Percentiles rank a stretch among this genome's conserved stretches.
Evolutionary conservation across 35 echinoderm and acorn worm species (phyloP).

Genomic region (Apostichopus californicus): DNA sequence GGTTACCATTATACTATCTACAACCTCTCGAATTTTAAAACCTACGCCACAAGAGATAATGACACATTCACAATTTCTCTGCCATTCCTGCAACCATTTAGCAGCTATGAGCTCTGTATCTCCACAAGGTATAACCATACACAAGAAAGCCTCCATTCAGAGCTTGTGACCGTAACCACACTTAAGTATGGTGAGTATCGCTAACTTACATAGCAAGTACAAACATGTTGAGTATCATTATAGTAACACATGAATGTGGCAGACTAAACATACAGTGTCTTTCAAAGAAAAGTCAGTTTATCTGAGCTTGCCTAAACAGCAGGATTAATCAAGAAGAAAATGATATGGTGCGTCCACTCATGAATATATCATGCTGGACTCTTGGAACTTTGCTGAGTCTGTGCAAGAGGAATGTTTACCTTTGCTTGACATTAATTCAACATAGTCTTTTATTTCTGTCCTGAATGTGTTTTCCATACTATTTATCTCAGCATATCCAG

Average conservation of each 20-base stretch:
- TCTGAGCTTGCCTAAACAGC: too few relatives aligned
- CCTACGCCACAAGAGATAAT: constrained; percentile 68
- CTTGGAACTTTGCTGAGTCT: too few relatives aligned
- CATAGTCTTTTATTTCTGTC: too few relatives aligned
- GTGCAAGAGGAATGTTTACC: too few relatives aligned
- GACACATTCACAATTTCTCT: constrained; percentile 39
- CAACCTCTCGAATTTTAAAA: constrained; percentile 61
- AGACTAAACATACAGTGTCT: too few relatives aligned
- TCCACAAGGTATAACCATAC: constrained; percentile 61
- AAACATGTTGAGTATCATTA: too few relatives aligned
- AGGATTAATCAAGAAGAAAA: too few relatives aligned
- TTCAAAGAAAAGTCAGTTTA: too few relatives aligned
- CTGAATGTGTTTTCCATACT: not conserved
- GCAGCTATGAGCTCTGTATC: constrained; percentile 71
- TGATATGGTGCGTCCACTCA: too few relatives aligned
- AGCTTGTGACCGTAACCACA: constrained; percentile 54
- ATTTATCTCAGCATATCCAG: constrained; percentile 66
- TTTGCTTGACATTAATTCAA: too few relatives aligned
- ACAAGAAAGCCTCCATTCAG: constrained; percentile 53
- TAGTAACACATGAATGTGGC: too few relatives aligned
- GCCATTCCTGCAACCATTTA: constrained; percentile 50
- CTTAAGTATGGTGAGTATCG: constrained; percentile 57
- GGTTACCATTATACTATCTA: constrained; percentile 68
- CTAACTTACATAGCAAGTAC: not conserved
- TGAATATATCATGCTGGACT: too few relatives aligned